Percentiles rank a stretch among this genome's conserved stretches.
Conservation (phyloP, 1,140 invertebrate genomes). For the Oncopodura yosiiana region DNA sequence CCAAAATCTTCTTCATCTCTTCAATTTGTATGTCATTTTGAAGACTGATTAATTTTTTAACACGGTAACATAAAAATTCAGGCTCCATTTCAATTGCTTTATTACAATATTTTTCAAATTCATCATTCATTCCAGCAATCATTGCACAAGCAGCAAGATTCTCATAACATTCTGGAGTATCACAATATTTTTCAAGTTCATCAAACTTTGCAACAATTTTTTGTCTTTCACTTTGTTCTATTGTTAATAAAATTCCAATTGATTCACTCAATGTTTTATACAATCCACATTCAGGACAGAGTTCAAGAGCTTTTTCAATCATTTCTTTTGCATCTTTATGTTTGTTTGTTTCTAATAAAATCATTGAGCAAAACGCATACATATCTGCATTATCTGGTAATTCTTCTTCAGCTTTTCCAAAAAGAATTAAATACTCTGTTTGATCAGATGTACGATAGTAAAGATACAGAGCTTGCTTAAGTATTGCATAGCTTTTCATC, state of each 20-base stretch:
- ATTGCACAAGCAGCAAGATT: background rate
- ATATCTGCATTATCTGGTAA: constrained; percentile 13
- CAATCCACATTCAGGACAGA: background rate
- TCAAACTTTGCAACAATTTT: background rate
- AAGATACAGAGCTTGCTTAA: constrained; percentile 8
- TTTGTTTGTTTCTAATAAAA: background rate
- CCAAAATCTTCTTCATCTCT: no score
- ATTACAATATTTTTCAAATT: background rate
- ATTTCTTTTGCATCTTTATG: background rate
- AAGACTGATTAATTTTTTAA: background rate
- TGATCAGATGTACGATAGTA: background rate
- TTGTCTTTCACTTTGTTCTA: background rate
- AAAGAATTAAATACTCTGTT: background rate
- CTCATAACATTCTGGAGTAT: constrained; percentile 18
- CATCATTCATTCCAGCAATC: background rate
- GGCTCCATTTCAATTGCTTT: constrained; percentile 3
- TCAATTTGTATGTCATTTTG: no score
- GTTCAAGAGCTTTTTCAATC: background rate
- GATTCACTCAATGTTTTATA: background rate
- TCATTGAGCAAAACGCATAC: constrained; percentile 9
- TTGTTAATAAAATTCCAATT: background rate
- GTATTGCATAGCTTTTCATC: constrained; percentile 11
- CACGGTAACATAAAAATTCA: background rate
- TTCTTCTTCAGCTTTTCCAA: background rate
- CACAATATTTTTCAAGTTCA: constrained; percentile 1